A percentile compares a stretch with the other conserved stretches of the same genome.
These are phyloP conservation scores for Heliconius charithonia DNA, from an alignment of 2,888 invertebrate species.

Conservation along the genomic window DNA sequence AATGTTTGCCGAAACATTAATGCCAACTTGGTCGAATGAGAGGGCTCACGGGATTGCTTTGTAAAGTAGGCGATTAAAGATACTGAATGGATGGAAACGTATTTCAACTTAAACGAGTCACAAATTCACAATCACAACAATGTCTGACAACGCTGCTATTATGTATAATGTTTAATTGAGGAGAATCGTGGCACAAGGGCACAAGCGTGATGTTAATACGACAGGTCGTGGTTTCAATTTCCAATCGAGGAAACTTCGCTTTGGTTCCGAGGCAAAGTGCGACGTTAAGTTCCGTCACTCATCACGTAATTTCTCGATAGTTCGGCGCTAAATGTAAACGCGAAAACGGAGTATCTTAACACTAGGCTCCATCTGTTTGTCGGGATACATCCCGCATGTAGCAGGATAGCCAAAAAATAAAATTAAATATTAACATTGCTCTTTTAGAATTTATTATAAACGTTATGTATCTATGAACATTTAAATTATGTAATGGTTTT, in stretches of 20 bases:
- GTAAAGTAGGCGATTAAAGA: slow-evolving; percentile 43
- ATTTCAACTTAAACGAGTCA: not conserved
- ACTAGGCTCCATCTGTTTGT: too few relatives aligned
- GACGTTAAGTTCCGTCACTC: too few relatives aligned
- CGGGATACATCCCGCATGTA: too few relatives aligned
- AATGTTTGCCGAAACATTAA: slow-evolving; percentile 49
- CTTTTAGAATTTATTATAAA: not conserved
- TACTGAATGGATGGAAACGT: slow-evolving; percentile 18
- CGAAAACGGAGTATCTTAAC: too few relatives aligned
- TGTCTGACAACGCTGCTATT: not conserved
- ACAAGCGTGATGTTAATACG: too few relatives aligned
- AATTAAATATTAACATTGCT: not conserved
- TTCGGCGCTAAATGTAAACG: too few relatives aligned
- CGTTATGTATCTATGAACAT: not conserved
- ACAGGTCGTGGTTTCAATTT: too few relatives aligned
- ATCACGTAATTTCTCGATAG: too few relatives aligned
- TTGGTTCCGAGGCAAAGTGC: too few relatives aligned
- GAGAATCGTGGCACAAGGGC: too few relatives aligned
- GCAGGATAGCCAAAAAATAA: not conserved
- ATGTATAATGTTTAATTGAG: not conserved
- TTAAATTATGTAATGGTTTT: not conserved
- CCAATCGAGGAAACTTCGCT: too few relatives aligned
- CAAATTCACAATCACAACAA: slow-evolving; percentile 8
- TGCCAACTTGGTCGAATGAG: slow-evolving; percentile 54
- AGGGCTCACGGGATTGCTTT: slow-evolving; percentile 44